Base-by-base conservation (phyloP, 2,797 vertebrate genomes). In the Margarornis squamiger region DNA sequence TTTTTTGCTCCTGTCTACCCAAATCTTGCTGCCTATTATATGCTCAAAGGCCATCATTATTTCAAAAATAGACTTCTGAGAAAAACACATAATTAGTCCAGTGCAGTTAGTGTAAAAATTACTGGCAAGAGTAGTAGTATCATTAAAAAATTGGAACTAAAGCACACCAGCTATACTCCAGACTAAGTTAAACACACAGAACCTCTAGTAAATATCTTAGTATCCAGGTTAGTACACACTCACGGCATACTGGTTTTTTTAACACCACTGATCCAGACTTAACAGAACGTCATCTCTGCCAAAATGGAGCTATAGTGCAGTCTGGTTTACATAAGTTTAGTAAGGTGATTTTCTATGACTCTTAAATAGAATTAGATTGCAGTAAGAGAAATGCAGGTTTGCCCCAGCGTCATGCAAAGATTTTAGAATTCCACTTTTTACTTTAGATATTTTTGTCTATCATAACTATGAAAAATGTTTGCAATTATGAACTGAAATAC, bases 131-230 rank as follows among this genome's bases (percentile, higher is more conserved):
- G 68, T 29, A 90, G 39, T 86, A 78, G 26, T 90, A 94, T 97
- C 96, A 98, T 98, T 97, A 98, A 97, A 97, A 97, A 89, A 66
- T 97, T 98, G 98, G 97, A 97, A 89, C 84, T 84, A 79, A 92
- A 87, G 68, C 39, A 76, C 92, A 91, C 48, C 79, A 97, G 58
- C 51, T 95, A 92, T 92, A 95, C 95, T 89, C 92, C 52, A 91
- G 96, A 92, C 96, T 87, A 97, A 95, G 61, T 96, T 71, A 96
- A 97, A 96, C 74, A 96, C 87, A 92, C 84, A 85, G 88, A 97
- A 78, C 52, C 76, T 55, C 68, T 84, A 93, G 70, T 76, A 92
- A 93, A 90, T 97, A 93, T 96, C 95, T 97, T 93, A 96, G 77
- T 94, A 84, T 54, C 32, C 74, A 88, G 76, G 21, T 71, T 88